These are phyloP conservation scores for Mystacides longicornis DNA, from an alignment of 2,888 invertebrate genomes.

Conservation along the genomic window DNA sequence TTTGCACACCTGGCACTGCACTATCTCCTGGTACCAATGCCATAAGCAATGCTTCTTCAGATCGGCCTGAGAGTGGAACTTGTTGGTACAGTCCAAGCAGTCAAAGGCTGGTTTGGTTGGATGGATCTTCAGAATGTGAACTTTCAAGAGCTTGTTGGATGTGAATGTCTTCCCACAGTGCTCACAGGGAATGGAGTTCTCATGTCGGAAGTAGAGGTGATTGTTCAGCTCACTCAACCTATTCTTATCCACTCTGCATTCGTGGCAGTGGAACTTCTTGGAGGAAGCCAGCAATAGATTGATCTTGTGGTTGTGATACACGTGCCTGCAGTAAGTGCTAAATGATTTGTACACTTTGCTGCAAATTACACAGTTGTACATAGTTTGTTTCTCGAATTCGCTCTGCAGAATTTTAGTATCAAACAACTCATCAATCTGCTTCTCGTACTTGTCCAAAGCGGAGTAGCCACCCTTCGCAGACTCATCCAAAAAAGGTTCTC, in stretches of 20 bases:
- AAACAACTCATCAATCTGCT: conserved; percentile 11
- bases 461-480: not conserved
- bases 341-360: conserved; percentile 9
- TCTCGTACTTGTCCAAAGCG: conserved; percentile 12
- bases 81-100: conserved; percentile 10
- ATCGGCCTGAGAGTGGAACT: conserved; percentile 9
- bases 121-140: conserved; percentile 9
- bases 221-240: conserved; percentile 10
- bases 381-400: conserved; percentile 1
- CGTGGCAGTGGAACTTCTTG: conserved; percentile 10
- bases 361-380: conserved; percentile 11
- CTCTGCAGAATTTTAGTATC: conserved; percentile 2
- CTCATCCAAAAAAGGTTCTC: conserved; percentile 9
- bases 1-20: conserved; percentile 14
- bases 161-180: conserved; percentile 8
- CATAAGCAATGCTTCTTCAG: conserved; percentile 13
- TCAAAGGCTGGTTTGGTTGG: conserved; percentile 11
- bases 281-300: conserved; percentile 3
- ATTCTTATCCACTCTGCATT: conserved; percentile 12
- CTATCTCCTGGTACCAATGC: conserved; percentile 16
- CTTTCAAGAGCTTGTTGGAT: conserved; percentile 7
- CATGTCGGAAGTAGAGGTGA: conserved; percentile 14
- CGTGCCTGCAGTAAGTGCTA: conserved; percentile 12
- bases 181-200: conserved; percentile 8
- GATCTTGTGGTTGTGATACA: conserved; percentile 9